A percentile compares a stretch with the other conserved stretches of the same genome.
phyloP scores from a whole-genome alignment of 2,113 vertebrate genomes.

The Paramormyrops kingsleyae region DNA sequence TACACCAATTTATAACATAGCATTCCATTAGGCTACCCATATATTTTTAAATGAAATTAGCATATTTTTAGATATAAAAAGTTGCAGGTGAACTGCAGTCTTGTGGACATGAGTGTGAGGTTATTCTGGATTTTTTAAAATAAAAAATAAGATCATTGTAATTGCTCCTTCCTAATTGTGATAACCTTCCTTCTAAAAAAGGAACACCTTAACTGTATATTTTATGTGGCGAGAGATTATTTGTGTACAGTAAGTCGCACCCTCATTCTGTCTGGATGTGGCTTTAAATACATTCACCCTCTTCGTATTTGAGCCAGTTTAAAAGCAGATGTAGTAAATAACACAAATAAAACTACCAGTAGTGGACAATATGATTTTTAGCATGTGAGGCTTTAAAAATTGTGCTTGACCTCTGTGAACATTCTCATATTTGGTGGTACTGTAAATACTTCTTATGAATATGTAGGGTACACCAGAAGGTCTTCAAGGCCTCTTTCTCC shows the following conservation, averaged over 20 bases:
- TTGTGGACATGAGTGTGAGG: background rate
- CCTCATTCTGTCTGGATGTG: background rate
- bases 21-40: background rate
- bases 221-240: background rate
- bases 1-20: background rate
- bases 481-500: background rate
- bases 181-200: background rate
- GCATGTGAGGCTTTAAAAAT: background rate
- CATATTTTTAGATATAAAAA: background rate
- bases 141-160: background rate
- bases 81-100: background rate
- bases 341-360: background rate
- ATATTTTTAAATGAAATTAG: background rate
- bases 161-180: background rate
- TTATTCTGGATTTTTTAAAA: background rate
- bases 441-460: background rate
- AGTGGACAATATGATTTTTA: background rate
- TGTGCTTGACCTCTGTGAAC: background rate
- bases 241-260: background rate
- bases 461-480: background rate
- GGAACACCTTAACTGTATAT: background rate
- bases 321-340: background rate
- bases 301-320: background rate
- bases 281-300: background rate
- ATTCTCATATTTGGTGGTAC: background rate